Evolutionary conservation across 2,797 vertebrate genomes (phyloP).

Genomic region (Chromobotia macracanthus): DNA sequence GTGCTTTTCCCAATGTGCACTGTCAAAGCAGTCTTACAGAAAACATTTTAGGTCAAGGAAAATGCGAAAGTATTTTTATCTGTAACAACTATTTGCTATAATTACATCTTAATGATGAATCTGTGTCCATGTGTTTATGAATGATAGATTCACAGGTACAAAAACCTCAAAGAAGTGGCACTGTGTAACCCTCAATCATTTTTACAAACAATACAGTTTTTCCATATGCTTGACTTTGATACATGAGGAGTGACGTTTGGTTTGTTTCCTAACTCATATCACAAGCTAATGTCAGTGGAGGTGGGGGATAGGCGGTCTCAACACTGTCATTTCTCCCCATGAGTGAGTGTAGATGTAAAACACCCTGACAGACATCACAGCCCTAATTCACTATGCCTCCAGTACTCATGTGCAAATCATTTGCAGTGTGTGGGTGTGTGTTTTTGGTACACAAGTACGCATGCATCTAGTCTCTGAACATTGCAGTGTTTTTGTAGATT

Average conservation of each 20-base stretch:
- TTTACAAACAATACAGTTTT: neutral
- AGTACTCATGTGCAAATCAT: conserved; percentile 53
- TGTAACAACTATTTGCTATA: too few relatives aligned
- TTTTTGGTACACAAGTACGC: neutral
- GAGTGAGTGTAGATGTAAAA: conserved; percentile 69
- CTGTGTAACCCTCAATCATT: neutral
- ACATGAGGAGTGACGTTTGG: conserved; percentile 6
- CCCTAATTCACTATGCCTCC: conserved; percentile 72
- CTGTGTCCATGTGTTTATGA: too few relatives aligned
- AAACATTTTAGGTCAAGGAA: too few relatives aligned
- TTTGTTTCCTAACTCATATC: conserved; percentile 23
- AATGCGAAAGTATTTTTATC: too few relatives aligned
- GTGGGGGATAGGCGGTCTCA: conserved; percentile 12
- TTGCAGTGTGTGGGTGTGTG: neutral
- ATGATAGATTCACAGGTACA: too few relatives aligned
- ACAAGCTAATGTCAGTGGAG: conserved; percentile 9
- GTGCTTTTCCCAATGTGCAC: too few relatives aligned
- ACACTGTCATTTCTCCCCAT: conserved; percentile 67
- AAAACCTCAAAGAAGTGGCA: too few relatives aligned
- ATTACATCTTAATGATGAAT: too few relatives aligned
- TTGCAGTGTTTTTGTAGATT: neutral
- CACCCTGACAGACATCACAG: conserved; percentile 74
- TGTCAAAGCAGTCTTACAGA: too few relatives aligned
- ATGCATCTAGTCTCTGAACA: conserved; percentile 13
- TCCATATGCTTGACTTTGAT: neutral